These are phyloP conservation scores for Petaurus breviceps DNA, from an alignment of 2,113 vertebrate species.

Conservation along the genomic window DNA sequence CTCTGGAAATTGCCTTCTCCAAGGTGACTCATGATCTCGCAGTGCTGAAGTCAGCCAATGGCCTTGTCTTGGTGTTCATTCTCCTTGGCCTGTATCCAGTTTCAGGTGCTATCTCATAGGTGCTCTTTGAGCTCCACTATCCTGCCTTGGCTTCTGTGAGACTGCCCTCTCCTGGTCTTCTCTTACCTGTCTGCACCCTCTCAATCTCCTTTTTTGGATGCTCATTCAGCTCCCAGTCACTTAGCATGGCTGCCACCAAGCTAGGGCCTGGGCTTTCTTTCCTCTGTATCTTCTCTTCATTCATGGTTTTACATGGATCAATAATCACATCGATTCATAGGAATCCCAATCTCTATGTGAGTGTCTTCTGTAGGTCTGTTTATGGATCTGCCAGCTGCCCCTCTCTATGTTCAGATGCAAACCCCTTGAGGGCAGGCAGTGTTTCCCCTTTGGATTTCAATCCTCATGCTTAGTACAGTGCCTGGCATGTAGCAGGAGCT, in stretches of 20 bases:
- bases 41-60: not conserved
- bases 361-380: not conserved
- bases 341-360: not conserved
- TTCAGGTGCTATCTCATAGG: not conserved
- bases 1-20: not conserved
- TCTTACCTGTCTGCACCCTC: not conserved
- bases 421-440: not conserved
- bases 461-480: not conserved
- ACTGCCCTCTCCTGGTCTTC: not conserved
- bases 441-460: not conserved
- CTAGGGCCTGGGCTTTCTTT: not conserved
- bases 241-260: not conserved
- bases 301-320: not conserved
- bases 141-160: not conserved
- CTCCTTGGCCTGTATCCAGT: not conserved
- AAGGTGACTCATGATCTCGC: not conserved
- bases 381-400: accelerated
- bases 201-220: not conserved
- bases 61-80: not conserved
- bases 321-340: not conserved
- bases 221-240: not conserved
- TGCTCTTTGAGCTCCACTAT: not conserved
- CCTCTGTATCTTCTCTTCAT: not conserved
- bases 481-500: not conserved
- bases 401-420: not conserved